phyloP scores from a whole-genome alignment of 1,140 invertebrate genomes.

The Pseudomyrmex dendroicus region DNA sequence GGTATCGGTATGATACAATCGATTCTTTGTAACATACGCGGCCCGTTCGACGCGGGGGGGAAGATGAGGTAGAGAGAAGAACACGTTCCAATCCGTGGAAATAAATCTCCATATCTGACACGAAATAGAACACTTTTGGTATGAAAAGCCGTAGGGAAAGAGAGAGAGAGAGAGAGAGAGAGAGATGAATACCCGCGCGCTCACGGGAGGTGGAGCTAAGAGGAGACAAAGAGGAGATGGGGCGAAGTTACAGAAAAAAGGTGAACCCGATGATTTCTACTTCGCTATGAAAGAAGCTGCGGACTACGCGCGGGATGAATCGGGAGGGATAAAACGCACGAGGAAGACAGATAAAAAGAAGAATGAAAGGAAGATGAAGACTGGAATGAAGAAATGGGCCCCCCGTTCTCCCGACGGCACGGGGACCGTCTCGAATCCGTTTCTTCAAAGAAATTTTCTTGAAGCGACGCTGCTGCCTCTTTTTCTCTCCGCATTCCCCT shows the following conservation, averaged over 20 bases:
- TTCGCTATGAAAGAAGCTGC: constrained; percentile 62
- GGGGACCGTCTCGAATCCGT: constrained; percentile 76
- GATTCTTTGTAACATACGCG: constrained; percentile 68
- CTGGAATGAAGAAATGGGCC: constrained; percentile 52
- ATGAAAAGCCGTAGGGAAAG: constrained; percentile 39
- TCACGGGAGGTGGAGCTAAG: constrained; percentile 1
- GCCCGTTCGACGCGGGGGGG: constrained; percentile 4
- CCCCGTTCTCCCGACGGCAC: constrained; percentile 59
- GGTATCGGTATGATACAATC: constrained; percentile 75
- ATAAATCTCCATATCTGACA: constrained; percentile 80
- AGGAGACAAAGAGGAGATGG: constrained; percentile 39
- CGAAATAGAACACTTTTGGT: constrained; percentile 61
- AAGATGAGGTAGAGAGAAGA: constrained; percentile 6
- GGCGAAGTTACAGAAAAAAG: constrained; percentile 53
- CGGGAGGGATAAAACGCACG: constrained; percentile 57
- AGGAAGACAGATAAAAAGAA: constrained; percentile 33
- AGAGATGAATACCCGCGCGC: constrained; percentile 57
- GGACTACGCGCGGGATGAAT: constrained; percentile 43
- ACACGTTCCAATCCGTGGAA: constrained; percentile 60
- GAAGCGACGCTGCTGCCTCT: constrained; percentile 29
- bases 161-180: not conserved
- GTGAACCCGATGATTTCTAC: constrained; percentile 72
- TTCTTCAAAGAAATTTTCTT: constrained; percentile 67
- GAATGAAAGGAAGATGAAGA: constrained; percentile 54
- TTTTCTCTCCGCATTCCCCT: constrained; percentile 32